Percentiles rank a stretch among this genome's conserved stretches.
phyloP scores from a whole-genome alignment of 2,888 invertebrate genomes.

The Spialia ferax region DNA sequence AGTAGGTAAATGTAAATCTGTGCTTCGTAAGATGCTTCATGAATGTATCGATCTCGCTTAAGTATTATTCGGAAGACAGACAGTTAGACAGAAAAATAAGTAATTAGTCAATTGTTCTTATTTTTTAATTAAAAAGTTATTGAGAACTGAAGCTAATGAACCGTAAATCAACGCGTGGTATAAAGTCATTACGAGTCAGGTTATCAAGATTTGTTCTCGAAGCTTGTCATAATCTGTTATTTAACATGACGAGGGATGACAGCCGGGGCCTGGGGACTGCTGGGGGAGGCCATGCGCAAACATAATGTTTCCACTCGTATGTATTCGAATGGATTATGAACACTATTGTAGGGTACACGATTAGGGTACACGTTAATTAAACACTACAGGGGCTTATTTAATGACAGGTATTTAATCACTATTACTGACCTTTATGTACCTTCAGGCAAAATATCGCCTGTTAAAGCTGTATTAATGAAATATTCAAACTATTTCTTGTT shows the following conservation, averaged over 20 bases:
- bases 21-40: no score
- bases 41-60: no score
- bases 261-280: conserved; percentile 36
- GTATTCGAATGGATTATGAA: background rate
- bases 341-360: background rate
- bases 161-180: background rate
- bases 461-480: background rate
- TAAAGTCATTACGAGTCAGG: conserved; percentile 24
- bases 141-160: background rate
- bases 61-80: no score
- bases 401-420: background rate
- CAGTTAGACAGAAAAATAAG: no score
- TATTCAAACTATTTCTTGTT: background rate
- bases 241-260: conserved; percentile 52
- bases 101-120: no score
- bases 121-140: background rate
- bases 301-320: background rate
- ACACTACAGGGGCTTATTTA: background rate
- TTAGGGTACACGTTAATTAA: background rate
- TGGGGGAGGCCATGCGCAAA: background rate
- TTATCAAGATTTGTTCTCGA: conserved; percentile 44
- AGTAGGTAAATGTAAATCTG: no score
- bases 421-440: background rate
- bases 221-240: conserved; percentile 51
- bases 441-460: background rate